Evolutionary conservation across 2,113 vertebrate species (phyloP).

Genomic region (Cyprinodon brontotheroides): DNA sequence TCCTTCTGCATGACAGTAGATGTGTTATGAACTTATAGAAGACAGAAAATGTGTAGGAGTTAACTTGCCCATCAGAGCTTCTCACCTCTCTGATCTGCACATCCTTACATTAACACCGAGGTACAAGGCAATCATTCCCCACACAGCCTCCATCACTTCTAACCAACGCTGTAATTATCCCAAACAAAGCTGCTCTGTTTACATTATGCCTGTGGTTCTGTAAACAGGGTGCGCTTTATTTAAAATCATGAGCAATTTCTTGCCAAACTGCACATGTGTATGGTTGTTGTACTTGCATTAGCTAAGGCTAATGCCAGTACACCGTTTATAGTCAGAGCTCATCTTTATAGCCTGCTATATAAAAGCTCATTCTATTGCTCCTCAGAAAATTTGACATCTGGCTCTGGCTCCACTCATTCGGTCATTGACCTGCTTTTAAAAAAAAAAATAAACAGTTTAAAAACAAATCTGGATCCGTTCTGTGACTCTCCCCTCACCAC

Average conservation of each 20-base stretch:
- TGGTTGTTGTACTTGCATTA: background rate
- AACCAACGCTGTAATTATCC: constrained; percentile 53
- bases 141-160: constrained; percentile 41
- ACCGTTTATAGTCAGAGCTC: background rate
- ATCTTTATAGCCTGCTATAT: background rate
- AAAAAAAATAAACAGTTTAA: constrained; percentile 13
- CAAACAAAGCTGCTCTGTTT: constrained; percentile 49
- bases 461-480: constrained; percentile 35
- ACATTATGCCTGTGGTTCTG: constrained; percentile 19
- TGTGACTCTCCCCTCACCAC: background rate
- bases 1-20: constrained; percentile 11
- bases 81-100: constrained; percentile 22
- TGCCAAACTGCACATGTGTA: background rate
- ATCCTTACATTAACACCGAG: constrained; percentile 39
- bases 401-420: constrained; percentile 28
- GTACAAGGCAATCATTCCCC: constrained; percentile 47
- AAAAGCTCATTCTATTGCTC: background rate
- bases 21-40: constrained; percentile 10
- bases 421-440: constrained; percentile 46
- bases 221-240: constrained; percentile 14
- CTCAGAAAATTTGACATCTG: constrained; percentile 47
- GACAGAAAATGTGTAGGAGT: constrained; percentile 10
- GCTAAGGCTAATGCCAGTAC: background rate
- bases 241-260: background rate
- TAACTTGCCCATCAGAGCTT: constrained; percentile 14